Base-by-base conservation (phyloP, 2,888 invertebrate species). In the Camptogramma bilineatum region DNA sequence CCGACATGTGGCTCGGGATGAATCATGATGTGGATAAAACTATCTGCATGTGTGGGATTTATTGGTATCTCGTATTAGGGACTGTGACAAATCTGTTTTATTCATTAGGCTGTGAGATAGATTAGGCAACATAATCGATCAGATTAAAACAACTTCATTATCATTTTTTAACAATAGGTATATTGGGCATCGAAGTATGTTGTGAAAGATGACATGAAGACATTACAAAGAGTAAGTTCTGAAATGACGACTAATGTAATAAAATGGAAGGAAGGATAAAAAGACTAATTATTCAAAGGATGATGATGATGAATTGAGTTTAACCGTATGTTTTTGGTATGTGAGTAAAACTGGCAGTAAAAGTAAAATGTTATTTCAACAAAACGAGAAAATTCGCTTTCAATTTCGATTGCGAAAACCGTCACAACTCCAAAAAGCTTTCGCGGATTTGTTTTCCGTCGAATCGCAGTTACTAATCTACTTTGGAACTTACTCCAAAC, bases 1-100 rank as follows among this genome's bases (percentile, higher is more conserved):
- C 72, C 73, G 82, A 90, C 92, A 93, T 92, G 91, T 92, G 92
- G 85, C 87, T 71, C 7, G 61, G 71, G 79, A 80, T 82, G 82
- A 76, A 74, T 73, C 73, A 77, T 69, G 72, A 70, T 73, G 73
- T 71, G 71, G 68, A 70, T 69, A 69, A 72, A 60, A 65, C 65
- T 73, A 70, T 73, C 72, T 67, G 70, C 76, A 76, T 79, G 73
- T 75, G 76, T 68, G 52, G 67, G 73, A 73, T 72, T 71, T 69
- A 69, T 68, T 62, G 3, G 21, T 54, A 42, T 13, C 44, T 44
- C 44, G 19, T 52, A 57, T 58, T 55, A 54, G 58, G 52, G 63
- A 21, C 50, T 58, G 61, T 54, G 18, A 54, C 53, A 53, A 56
- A 57, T 56, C 48, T 57, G 60, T 18, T 52, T 28, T 56, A 50